phyloP scores from a whole-genome alignment of 2,888 invertebrate genomes.

The Melanostoma mellinum region DNA sequence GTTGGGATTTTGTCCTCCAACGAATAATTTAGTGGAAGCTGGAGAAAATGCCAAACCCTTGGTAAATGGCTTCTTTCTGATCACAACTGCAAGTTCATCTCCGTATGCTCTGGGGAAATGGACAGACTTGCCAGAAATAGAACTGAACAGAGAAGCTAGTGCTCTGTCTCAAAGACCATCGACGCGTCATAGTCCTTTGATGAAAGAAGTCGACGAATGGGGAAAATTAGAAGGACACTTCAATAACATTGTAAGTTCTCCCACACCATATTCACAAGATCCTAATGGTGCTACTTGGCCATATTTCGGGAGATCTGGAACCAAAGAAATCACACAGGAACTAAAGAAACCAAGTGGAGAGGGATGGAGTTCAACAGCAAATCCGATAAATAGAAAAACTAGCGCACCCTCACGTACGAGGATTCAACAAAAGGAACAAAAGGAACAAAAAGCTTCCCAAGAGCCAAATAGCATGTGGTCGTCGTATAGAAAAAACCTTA shows the following conservation, averaged over 20 bases:
- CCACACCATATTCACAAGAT: constrained; percentile 76
- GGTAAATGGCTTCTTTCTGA: constrained; percentile 83
- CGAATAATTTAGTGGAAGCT: constrained; percentile 82
- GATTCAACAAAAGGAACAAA: constrained; percentile 26
- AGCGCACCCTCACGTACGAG: constrained; percentile 3
- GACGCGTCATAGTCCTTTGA: constrained; percentile 75
- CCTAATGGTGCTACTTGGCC: constrained; percentile 78
- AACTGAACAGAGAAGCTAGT: not conserved
- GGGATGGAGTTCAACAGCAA: not conserved
- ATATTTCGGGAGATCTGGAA: constrained; percentile 76
- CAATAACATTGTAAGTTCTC: constrained; percentile 77
- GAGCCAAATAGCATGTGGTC: constrained; percentile 4
- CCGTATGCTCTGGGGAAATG: constrained; percentile 86
- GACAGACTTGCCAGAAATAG: constrained; percentile 78
- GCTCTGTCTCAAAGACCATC: constrained; percentile 13
- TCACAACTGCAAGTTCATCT: constrained; percentile 83
- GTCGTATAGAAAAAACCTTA: constrained; percentile 77
- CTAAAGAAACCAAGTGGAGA: constrained; percentile 9
- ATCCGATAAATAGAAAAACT: constrained; percentile 9
- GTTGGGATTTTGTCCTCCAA: constrained; percentile 84
- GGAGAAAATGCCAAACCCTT: constrained; percentile 82
- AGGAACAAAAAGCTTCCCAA: not conserved
- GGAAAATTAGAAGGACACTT: constrained; percentile 80
- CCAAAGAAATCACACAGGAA: constrained; percentile 33
- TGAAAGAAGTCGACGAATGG: constrained; percentile 80